Percentiles rank a stretch among this genome's conserved stretches.
Conservation (phyloP, 1,140 invertebrate species). For the Palaemon carinicauda region DNA sequence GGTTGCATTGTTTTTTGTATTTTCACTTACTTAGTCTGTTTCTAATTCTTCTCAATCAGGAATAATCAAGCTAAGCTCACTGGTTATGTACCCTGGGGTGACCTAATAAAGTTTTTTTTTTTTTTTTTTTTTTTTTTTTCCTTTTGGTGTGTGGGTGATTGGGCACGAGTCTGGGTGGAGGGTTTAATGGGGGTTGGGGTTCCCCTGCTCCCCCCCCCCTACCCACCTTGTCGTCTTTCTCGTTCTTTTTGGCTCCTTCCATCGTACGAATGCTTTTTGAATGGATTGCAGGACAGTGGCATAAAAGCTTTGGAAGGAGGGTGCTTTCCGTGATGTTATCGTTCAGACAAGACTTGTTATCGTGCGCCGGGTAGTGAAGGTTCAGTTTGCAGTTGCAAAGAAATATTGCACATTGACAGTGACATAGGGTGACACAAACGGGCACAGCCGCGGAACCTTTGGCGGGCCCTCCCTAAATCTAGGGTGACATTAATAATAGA, state of each 20-base stretch:
- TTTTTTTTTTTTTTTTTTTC: too few species aligned
- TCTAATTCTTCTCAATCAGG: too few species aligned
- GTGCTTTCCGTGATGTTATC: not conserved
- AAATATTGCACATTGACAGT: constrained; percentile 50
- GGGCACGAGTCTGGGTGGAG: too few species aligned
- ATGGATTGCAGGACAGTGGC: not conserved
- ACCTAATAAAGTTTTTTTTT: too few species aligned
- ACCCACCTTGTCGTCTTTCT: not conserved
- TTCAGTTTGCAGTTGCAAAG: constrained; percentile 53
- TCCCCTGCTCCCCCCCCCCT: not conserved
- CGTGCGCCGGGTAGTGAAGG: constrained; percentile 39
- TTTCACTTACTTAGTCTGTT: too few species aligned
- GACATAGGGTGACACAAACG: constrained; percentile 48
- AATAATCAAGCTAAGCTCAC: too few species aligned
- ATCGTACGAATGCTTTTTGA: not conserved
- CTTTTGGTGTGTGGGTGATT: too few species aligned
- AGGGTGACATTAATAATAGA: constrained; percentile 51
- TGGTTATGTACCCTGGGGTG: too few species aligned
- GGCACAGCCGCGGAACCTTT: constrained; percentile 34
- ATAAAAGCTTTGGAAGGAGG: not conserved
- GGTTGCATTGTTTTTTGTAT: too few species aligned
- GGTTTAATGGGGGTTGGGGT: not conserved
- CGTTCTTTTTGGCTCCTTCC: not conserved
- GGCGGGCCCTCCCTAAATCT: constrained; percentile 42
- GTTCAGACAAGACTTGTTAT: constrained; percentile 14